phyloP scores from a whole-genome alignment of 2,888 invertebrate genomes.

The Limnephilus rhombicus region DNA sequence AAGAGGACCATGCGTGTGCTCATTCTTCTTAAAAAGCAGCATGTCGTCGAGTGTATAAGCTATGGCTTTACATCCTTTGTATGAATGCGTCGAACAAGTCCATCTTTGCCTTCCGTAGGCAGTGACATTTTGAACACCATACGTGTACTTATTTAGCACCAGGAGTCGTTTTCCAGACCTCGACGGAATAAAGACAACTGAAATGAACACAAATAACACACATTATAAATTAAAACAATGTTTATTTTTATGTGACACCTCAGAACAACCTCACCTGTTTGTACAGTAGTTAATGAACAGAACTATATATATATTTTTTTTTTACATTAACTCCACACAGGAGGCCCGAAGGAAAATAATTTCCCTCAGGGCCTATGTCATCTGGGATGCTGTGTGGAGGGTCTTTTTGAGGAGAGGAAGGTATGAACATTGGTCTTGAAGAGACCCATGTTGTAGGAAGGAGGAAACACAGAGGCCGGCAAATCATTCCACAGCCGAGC shows the following conservation, averaged over 20 bases:
- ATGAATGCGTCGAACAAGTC: slow-evolving; percentile 70
- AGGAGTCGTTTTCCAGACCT: slow-evolving; percentile 25
- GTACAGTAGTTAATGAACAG: no score
- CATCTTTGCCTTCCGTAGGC: slow-evolving; percentile 68
- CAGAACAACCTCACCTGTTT: not conserved
- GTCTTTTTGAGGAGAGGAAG: no score
- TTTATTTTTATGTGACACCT: not conserved
- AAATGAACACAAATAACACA: not conserved
- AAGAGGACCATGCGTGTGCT: not conserved
- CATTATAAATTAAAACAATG: not conserved
- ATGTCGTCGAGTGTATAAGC: not conserved
- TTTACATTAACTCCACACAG: no score
- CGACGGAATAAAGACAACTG: not conserved
- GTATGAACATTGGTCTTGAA: no score
- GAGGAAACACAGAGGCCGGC: no score
- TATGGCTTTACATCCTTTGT: slow-evolving; percentile 41
- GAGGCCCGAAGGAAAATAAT: no score
- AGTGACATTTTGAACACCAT: not conserved
- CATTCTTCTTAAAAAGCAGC: not conserved
- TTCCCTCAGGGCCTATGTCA: no score
- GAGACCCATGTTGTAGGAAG: no score
- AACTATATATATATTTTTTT: no score
- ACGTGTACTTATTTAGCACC: slow-evolving; percentile 11
- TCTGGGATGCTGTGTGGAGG: no score
- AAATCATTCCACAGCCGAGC: no score